Evolutionary conservation across 1,140 invertebrate species (phyloP).

Genomic region (Sycobia sp.): DNA sequence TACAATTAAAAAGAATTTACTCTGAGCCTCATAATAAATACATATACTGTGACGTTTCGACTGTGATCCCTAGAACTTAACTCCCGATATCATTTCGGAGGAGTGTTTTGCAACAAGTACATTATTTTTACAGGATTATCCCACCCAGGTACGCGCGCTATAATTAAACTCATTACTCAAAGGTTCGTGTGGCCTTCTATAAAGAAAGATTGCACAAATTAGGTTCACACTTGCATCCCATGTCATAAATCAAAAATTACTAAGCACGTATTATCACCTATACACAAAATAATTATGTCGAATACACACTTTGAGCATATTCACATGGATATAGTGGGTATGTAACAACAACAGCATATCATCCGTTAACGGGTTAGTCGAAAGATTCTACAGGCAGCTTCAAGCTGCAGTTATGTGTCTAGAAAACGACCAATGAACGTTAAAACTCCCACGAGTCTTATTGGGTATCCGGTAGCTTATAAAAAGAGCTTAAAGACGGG

Average conservation of each 20-base stretch:
- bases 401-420: constrained; percentile 40
- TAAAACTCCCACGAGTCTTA: neutral
- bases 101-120: neutral
- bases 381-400: constrained; percentile 50
- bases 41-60: neutral
- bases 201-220: constrained; percentile 9
- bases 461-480: neutral
- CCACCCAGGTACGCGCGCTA: neutral
- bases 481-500: neutral
- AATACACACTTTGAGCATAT: no score
- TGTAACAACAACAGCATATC: constrained; percentile 51
- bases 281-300: no score
- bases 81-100: neutral
- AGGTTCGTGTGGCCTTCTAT: constrained; percentile 33
- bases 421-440: neutral
- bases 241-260: constrained; percentile 33
- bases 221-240: constrained; percentile 12
- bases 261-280: no score
- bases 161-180: neutral
- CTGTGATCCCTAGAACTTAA: neutral
- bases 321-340: no score
- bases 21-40: no score
- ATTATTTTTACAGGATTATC: neutral
- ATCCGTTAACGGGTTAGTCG: constrained; percentile 51
- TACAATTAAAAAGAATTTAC: neutral